Evolutionary conservation across 2,797 vertebrate genomes (phyloP), one percentile per base, ranked within the genome.

Genomic region (Lemur catta): DNA sequence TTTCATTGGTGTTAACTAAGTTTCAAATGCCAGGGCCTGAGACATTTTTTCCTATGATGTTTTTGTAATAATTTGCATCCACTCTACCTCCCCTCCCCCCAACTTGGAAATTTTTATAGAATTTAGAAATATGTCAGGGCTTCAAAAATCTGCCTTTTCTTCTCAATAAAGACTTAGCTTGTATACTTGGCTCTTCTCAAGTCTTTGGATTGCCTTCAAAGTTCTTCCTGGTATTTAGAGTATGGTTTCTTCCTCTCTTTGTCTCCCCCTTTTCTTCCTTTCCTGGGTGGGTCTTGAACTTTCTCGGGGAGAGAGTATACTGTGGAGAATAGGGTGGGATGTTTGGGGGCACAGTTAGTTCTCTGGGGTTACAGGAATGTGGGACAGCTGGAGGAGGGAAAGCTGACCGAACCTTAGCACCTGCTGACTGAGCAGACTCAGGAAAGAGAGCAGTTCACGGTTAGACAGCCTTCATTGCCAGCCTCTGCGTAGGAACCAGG

Each of bases 111-210:
- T 92, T 41, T 71, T 84, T 55, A 67, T 22, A 24, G 93, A 30
- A 65, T 74, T 93, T 79, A 91, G 50, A 90, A 81, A 35, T 89
- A 63, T 81, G 52, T 87, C 94, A 52, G 48, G 22, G 13, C 50
- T 93, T 82, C n/a, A 48, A 50, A 89, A 52, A 52, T 79, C 61
- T 86, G 41, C 50, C 52, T 63, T 63, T 15, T 17, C 2, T 46
- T 80, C 65, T 90, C 84, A 65, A 87, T 92, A 84, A 87, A 79
- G 67, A n/a, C 93, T 48, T 65, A 88, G 20, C 69, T 28, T 57
- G 13, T 79, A 38, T 41, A 17, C 59, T 61, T 82, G 63, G 55
- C 18, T 97, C 33, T 41, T 78, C 15, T 33, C 82, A n/a, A 67
- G 33, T 22, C n/a, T 81, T 80, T 69, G 82, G 59, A 13, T 75